phyloP scores from a whole-genome alignment of 2,888 invertebrate species.

The Agonopterix heracliana region DNA sequence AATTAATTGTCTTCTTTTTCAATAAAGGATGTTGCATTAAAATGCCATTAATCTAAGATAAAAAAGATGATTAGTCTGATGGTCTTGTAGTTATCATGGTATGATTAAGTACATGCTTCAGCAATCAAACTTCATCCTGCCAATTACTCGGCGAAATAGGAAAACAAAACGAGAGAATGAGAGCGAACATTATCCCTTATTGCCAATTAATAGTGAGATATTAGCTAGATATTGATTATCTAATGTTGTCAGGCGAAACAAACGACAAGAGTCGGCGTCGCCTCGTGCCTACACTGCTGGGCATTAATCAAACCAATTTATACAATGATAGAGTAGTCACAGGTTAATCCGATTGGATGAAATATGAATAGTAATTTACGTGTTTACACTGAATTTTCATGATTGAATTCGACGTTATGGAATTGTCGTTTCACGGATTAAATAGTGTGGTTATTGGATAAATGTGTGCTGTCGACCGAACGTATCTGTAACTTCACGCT shows the following conservation, averaged over 20 bases:
- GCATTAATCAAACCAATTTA: constrained; percentile 38
- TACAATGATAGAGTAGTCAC: constrained; percentile 24
- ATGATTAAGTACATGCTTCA: too few relatives aligned
- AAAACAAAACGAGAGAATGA: too few relatives aligned
- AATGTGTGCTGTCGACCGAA: constrained; percentile 19
- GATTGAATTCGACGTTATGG: not conserved
- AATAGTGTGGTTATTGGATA: constrained; percentile 10
- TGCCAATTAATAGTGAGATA: constrained; percentile 27
- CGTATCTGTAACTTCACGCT: constrained; percentile 45
- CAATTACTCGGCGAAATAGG: too few relatives aligned
- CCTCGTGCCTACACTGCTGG: constrained; percentile 19
- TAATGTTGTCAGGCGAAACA: constrained; percentile 25
- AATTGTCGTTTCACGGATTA: not conserved
- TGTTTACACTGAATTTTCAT: not conserved
- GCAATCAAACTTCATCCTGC: too few relatives aligned
- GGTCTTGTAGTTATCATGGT: too few relatives aligned
- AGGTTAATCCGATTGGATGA: constrained; percentile 20
- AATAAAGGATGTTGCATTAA: too few relatives aligned
- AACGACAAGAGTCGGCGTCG: constrained; percentile 11
- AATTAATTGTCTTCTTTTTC: too few relatives aligned
- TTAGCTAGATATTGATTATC: constrained; percentile 29
- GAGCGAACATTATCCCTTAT: constrained; percentile 10
- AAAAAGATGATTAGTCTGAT: too few relatives aligned
- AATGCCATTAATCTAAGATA: too few relatives aligned
- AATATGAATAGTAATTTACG: constrained; percentile 18